A percentile compares a stretch with the other conserved stretches of the same genome.
These are phyloP conservation scores for Nasonia longicornis DNA, from an alignment of 1,140 invertebrate species.

Conservation along the genomic window DNA sequence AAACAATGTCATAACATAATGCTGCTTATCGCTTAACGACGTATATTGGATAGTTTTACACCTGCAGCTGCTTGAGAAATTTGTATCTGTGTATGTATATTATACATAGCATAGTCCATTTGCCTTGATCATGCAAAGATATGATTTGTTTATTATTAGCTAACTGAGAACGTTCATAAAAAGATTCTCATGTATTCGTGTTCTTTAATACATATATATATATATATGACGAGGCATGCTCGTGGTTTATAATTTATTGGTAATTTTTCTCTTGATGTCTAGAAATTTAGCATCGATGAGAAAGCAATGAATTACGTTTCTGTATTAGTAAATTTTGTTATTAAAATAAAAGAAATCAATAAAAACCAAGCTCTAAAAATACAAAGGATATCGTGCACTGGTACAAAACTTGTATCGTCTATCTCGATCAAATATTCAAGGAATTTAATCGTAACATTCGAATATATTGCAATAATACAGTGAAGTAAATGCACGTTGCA, in stretches of 20 bases:
- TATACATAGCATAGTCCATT: slow-evolving; percentile 32
- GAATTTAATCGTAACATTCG: too few species aligned
- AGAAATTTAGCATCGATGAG: slow-evolving; percentile 28
- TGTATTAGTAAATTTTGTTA: slow-evolving; percentile 20
- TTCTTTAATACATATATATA: slow-evolving; percentile 29
- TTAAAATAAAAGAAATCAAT: slow-evolving; percentile 18
- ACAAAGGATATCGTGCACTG: slow-evolving; percentile 4
- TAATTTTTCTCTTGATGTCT: slow-evolving; percentile 33
- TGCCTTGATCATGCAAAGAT: slow-evolving; percentile 40
- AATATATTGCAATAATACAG: too few species aligned
- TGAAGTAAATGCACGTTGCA: too few species aligned
- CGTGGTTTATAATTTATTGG: slow-evolving; percentile 13
- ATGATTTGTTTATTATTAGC: slow-evolving; percentile 33
- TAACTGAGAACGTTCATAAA: slow-evolving; percentile 25
- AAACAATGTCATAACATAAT: slow-evolving; percentile 28
- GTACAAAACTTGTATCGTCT: neutral
- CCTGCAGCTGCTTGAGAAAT: slow-evolving; percentile 44
- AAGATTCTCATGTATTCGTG: slow-evolving; percentile 24
- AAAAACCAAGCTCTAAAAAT: slow-evolving; percentile 1
- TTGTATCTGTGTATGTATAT: slow-evolving; percentile 36
- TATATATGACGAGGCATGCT: slow-evolving; percentile 32
- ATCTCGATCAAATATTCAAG: neutral
- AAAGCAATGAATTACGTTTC: slow-evolving; percentile 23
- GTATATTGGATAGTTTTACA: slow-evolving; percentile 35
- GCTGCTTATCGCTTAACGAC: slow-evolving; percentile 27